A percentile compares a stretch with the other conserved stretches of the same genome.
Conservation (phyloP, 2,113 vertebrate species). For the Lampris incognitus region DNA sequence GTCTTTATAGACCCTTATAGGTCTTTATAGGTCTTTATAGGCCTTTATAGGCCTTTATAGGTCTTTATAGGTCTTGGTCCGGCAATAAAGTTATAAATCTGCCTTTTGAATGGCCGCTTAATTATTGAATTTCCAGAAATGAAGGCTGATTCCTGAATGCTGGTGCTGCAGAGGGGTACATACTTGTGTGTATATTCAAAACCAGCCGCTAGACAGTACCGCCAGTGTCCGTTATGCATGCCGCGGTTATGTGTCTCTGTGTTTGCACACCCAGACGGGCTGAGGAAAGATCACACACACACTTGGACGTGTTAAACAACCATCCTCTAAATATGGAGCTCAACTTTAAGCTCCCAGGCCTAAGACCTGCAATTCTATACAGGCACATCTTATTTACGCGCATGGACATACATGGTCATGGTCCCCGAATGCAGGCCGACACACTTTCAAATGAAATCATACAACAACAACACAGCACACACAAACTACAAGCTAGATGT, state of each 20-base stretch:
- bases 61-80: conserved; percentile 15
- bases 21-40: too few species aligned
- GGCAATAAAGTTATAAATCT: conserved; percentile 31
- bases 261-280: not conserved
- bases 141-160: conserved; percentile 1
- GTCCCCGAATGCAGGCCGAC: conserved; percentile 7
- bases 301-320: conserved; percentile 7
- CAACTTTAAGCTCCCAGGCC: conserved; percentile 31
- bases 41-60: too few species aligned
- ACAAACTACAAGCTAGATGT: conserved; percentile 19
- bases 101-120: conserved; percentile 46
- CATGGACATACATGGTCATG: conserved; percentile 17
- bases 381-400: not conserved
- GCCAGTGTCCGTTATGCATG: not conserved
- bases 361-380: conserved; percentile 1
- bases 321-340: conserved; percentile 9
- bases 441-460: conserved; percentile 30
- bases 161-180: too few species aligned
- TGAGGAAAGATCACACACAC: not conserved
- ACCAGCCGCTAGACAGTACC: not conserved
- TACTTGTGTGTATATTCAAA: not conserved
- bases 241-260: not conserved
- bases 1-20: too few species aligned
- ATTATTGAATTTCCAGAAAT: conserved; percentile 34
- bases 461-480: conserved; percentile 23